Evolutionary conservation across 2,888 invertebrate species (phyloP), one percentile per base, ranked within the genome.

Genomic region (Archaeoteleia sp.): DNA sequence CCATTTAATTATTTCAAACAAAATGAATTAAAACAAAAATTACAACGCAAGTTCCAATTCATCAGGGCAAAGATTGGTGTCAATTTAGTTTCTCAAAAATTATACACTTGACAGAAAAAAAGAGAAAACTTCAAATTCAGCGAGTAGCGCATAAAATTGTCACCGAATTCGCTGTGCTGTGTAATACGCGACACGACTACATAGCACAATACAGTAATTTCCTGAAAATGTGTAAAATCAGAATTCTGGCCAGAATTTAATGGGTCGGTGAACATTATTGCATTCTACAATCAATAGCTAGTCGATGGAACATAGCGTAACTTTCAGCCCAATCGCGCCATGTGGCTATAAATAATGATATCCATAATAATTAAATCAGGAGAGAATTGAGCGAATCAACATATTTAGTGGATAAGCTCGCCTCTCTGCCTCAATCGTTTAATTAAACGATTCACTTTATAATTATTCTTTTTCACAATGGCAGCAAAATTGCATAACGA

Each of bases 251-350:
- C 46, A 46, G 46, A 13, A 10, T 27, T 57, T 46, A 57, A 57
- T 57, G 46, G 46, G 14, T 57, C 57, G 30, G 30, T 57, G 57
- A 46, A 32, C 46, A 57, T 57, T 57, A 57, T 39, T 46, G 30
- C 57, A 57, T 46, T 57, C 39, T 23, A 46, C 32, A 35, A 55
- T 55, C 55, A 45, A 55, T 45, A 45, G 45, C 55, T 17, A 12
- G 20, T n/a, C 57, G 30, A 57, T 46, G 45, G 54, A 55, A 57
- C 37, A 32, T 45, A 46, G 17, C 46, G 39, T 57, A 20, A 45
- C 45, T 55, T 27, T 12, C 13, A 17, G 39, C 54, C 14, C 7
- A 29, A 20, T 51, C 35, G 29, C 15, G 9, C 14, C 35, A 12
- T 55, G 20, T 27, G 25, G 14, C 15, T 9, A 27, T 43, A 10